A percentile compares a stretch with the other conserved stretches of the same genome.
phyloP scores from a whole-genome alignment of 2,888 invertebrate genomes.

The Crossocerus cetratus region DNA sequence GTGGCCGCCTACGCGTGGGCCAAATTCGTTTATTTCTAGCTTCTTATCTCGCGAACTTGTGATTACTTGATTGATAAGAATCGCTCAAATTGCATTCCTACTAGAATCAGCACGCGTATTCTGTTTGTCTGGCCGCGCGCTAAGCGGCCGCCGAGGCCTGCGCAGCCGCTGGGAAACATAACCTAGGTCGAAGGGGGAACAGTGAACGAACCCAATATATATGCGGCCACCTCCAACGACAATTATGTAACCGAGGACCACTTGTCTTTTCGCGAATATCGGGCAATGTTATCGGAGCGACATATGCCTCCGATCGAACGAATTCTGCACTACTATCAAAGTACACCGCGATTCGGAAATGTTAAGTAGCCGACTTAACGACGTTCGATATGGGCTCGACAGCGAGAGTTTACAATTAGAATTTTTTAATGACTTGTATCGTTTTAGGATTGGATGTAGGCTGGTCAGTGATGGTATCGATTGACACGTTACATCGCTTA shows the following conservation, averaged over 20 bases:
- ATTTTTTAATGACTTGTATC: too few species aligned
- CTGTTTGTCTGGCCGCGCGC: conserved; percentile 23
- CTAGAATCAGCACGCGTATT: background rate
- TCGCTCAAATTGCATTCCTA: background rate
- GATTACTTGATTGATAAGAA: background rate
- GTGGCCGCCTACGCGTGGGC: background rate
- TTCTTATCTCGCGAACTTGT: background rate
- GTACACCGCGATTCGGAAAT: too few species aligned
- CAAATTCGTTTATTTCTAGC: background rate
- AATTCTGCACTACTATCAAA: too few species aligned
- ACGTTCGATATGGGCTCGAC: too few species aligned
- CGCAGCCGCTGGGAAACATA: conserved; percentile 49
- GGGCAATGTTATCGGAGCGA: background rate
- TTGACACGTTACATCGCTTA: too few species aligned
- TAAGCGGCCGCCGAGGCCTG: conserved; percentile 17
- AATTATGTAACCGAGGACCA: conserved; percentile 55
- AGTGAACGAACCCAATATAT: conserved; percentile 19
- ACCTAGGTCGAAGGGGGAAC: conserved; percentile 47
- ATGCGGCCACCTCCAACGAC: conserved; percentile 11
- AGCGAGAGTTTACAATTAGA: too few species aligned
- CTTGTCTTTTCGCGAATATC: background rate
- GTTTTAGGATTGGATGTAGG: too few species aligned
- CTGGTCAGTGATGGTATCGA: too few species aligned
- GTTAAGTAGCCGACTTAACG: too few species aligned
- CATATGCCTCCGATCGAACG: background rate